Percentiles rank a stretch among this genome's conserved stretches.
Evolutionary conservation across 1,140 invertebrate genomes (phyloP).

Genomic region (Vollenhovia emeryi): DNA sequence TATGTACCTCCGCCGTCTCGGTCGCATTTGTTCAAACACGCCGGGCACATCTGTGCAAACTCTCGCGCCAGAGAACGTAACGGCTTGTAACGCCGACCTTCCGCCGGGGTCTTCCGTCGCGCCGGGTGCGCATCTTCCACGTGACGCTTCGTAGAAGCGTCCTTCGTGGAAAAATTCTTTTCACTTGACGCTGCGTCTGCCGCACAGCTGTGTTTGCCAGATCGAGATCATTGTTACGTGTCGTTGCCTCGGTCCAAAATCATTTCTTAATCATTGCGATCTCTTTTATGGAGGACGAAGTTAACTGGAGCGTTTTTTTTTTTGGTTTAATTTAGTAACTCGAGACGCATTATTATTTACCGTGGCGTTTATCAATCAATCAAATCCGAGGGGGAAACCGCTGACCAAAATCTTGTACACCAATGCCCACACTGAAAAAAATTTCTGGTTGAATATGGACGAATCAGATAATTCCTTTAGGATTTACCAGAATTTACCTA

Average conservation of each 20-base stretch:
- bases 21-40: conserved; percentile 76
- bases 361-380: not conserved
- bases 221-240: conserved; percentile 28
- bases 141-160: conserved; percentile 21
- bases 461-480: too few species aligned
- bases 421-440: too few species aligned
- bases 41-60: conserved; percentile 73
- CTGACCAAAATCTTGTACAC: too few species aligned
- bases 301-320: not conserved
- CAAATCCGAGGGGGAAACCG: too few species aligned
- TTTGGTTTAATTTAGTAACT: too few species aligned
- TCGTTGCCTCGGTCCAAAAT: conserved; percentile 1
- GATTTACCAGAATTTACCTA: too few species aligned
- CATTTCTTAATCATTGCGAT: not conserved
- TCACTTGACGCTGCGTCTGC: conserved; percentile 21
- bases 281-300: not conserved
- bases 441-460: too few species aligned
- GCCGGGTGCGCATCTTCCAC: conserved; percentile 49
- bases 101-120: conserved; percentile 60
- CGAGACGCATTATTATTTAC: not conserved
- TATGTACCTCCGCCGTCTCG: conserved; percentile 50
- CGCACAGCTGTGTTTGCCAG: conserved; percentile 17
- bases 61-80: conserved; percentile 62
- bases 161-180: conserved; percentile 18
- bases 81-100: conserved; percentile 59